A percentile compares a stretch with the other conserved stretches of the same genome.
phyloP scores from a whole-genome alignment of 1,140 invertebrate genomes.

The Aphelenchoides besseyi region DNA sequence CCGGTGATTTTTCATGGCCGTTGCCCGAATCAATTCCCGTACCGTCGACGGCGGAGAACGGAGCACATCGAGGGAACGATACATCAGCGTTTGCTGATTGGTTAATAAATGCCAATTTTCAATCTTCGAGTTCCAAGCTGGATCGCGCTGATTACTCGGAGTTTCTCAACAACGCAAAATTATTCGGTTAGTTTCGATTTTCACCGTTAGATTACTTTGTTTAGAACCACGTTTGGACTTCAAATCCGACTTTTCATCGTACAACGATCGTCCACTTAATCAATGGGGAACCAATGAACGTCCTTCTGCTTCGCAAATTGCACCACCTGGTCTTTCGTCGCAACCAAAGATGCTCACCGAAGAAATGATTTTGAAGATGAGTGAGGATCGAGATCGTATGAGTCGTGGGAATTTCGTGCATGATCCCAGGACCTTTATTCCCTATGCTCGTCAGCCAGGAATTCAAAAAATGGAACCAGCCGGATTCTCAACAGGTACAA shows the following conservation, averaged over 20 bases:
- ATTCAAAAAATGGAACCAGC: no score
- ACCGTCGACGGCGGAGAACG: background rate
- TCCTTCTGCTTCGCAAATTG: background rate
- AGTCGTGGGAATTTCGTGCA: background rate
- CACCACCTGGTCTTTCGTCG: background rate
- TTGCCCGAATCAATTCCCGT: slow-evolving; percentile 4
- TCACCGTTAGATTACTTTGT: background rate
- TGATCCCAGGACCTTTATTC: no score
- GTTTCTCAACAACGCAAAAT: background rate
- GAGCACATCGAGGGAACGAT: background rate
- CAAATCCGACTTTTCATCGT: background rate
- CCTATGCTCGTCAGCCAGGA: no score
- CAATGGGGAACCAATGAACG: background rate
- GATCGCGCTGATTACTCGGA: background rate
- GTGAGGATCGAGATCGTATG: background rate
- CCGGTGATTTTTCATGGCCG: background rate
- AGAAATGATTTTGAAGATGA: background rate
- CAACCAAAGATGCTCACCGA: slow-evolving; percentile 15
- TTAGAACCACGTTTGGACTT: background rate
- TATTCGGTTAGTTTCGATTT: slow-evolving; percentile 1
- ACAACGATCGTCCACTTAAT: background rate
- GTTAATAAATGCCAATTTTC: background rate
- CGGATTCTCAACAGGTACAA: no score
- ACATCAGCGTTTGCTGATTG: background rate
- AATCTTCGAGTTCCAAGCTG: background rate